phyloP scores from a whole-genome alignment of 2,113 vertebrate species.

The Sarotherodon lohbergeri region DNA sequence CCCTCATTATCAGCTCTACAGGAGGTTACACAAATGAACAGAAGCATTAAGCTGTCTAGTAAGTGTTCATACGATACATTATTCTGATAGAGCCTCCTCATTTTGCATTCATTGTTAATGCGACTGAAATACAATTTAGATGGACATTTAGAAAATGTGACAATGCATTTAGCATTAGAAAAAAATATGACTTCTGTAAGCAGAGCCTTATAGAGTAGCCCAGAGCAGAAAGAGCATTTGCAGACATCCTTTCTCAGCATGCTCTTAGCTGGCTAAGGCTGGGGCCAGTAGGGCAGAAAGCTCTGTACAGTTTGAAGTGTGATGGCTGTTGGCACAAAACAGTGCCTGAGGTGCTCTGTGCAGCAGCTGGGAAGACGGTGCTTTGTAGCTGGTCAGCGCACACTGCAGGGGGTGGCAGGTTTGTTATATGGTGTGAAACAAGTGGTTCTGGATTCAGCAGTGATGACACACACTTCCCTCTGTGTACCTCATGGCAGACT shows the following conservation, averaged over 20 bases:
- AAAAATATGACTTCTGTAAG: background rate
- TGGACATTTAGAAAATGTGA: background rate
- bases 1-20: conserved; percentile 8
- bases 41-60: background rate
- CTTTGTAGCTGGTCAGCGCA: conserved; percentile 53
- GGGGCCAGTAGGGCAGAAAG: conserved; percentile 36
- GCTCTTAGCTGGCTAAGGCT: background rate
- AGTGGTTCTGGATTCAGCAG: conserved; percentile 36
- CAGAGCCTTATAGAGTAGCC: background rate
- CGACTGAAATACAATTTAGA: background rate
- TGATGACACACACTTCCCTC: conserved; percentile 41
- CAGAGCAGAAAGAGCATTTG: background rate
- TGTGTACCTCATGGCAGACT: conserved; percentile 28
- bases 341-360: conserved; percentile 15
- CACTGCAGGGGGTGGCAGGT: conserved; percentile 33
- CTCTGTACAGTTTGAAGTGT: conserved; percentile 18
- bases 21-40: background rate
- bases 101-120: background rate
- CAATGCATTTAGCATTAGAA: background rate
- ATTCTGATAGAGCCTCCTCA: background rate
- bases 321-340: conserved; percentile 36
- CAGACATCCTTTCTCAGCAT: background rate
- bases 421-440: conserved; percentile 43
- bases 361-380: conserved; percentile 23
- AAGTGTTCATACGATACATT: background rate